Conservation (phyloP, 2,797 vertebrate species). For the Myotis planiceps region DNA sequence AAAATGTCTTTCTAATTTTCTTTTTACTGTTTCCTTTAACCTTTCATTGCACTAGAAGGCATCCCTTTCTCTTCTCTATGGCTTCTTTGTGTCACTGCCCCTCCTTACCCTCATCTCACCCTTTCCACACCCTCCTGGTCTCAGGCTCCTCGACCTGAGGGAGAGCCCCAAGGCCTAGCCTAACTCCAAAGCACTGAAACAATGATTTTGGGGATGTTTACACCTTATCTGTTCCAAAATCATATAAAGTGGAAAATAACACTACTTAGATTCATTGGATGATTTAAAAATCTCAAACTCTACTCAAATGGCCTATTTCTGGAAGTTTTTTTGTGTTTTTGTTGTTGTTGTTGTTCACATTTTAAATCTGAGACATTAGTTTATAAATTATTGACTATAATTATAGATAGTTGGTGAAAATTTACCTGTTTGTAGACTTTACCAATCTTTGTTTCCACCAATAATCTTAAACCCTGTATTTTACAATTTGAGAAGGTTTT, state of each 20-base stretch:
- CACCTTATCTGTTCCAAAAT: background rate
- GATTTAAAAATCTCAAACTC: background rate
- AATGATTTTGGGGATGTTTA: background rate
- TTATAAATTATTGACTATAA: background rate
- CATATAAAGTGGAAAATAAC: background rate
- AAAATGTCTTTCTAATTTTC: background rate
- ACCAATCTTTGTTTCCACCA: background rate
- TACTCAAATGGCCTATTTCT: background rate
- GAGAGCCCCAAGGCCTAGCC: background rate
- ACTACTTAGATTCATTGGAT: background rate
- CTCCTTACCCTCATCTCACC: background rate
- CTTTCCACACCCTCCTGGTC: background rate
- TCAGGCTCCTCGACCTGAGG: background rate
- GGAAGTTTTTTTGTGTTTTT: background rate
- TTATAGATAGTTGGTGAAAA: background rate
- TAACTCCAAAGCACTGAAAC: background rate
- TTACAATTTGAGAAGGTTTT: background rate
- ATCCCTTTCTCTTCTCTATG: background rate
- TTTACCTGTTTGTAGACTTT: no score
- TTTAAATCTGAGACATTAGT: background rate
- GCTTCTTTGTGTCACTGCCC: background rate
- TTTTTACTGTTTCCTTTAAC: background rate
- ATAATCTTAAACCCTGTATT: background rate
- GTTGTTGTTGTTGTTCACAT: background rate
- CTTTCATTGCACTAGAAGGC: background rate